These are phyloP conservation scores for Chaenocephalus aceratus DNA, from an alignment of 2,113 vertebrate species.

Conservation along the genomic window DNA sequence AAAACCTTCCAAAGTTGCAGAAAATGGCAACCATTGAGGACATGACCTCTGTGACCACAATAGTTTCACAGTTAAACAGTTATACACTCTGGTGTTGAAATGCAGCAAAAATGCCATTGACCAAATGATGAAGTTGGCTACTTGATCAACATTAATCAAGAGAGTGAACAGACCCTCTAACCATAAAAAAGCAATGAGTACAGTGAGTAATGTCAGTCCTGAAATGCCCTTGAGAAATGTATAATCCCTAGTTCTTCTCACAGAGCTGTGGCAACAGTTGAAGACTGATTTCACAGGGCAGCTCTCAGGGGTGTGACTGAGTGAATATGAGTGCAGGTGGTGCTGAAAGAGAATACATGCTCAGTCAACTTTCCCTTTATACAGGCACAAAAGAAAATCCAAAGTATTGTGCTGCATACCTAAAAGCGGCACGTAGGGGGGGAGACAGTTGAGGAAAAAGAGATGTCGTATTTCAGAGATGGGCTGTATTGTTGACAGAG, in stretches of 20 bases:
- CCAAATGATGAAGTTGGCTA: background rate
- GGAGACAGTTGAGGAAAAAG: conserved; percentile 10
- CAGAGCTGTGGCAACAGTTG: conserved; percentile 13
- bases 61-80: background rate
- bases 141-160: conserved; percentile 15
- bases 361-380: conserved; percentile 37
- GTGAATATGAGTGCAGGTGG: conserved; percentile 25
- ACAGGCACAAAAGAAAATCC: conserved; percentile 17
- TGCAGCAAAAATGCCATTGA: background rate
- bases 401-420: conserved; percentile 20
- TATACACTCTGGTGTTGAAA: background rate
- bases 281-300: conserved; percentile 36
- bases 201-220: background rate
- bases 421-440: conserved; percentile 18
- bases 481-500: conserved; percentile 27
- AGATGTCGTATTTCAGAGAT: conserved; percentile 33
- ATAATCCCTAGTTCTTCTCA: conserved; percentile 33
- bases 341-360: conserved; percentile 32
- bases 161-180: background rate
- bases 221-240: conserved; percentile 41
- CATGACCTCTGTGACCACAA: background rate
- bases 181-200: background rate
- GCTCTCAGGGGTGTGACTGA: conserved; percentile 25
- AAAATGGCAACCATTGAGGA: background rate
- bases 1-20: background rate